phyloP scores from a whole-genome alignment of 2,797 vertebrate genomes.

The Myiotriccus ornatus region DNA sequence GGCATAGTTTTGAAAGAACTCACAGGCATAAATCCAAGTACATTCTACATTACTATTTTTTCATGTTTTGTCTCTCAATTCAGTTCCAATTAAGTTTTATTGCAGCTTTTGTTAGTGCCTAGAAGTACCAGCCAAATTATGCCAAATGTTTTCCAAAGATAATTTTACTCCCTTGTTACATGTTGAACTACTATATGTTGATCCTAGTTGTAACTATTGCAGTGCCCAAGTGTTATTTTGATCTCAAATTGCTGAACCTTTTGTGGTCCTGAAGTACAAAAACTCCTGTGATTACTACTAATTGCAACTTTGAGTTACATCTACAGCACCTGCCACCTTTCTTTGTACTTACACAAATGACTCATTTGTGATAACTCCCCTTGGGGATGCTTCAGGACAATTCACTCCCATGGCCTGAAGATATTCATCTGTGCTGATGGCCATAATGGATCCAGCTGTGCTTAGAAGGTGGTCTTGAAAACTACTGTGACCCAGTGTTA shows the following conservation, averaged over 20 bases:
- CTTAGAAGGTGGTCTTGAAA: too few species aligned
- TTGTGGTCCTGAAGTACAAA: background rate
- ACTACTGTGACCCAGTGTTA: too few species aligned
- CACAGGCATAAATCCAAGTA: slow-evolving; percentile 20
- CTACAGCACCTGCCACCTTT: background rate
- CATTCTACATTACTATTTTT: slow-evolving; percentile 18
- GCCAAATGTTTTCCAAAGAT: slow-evolving; percentile 18
- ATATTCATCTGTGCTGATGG: too few species aligned
- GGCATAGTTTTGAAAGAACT: slow-evolving; percentile 14
- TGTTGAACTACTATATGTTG: background rate
- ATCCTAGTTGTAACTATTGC: slow-evolving; percentile 16
- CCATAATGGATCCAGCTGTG: too few species aligned
- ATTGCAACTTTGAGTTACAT: slow-evolving; percentile 22
- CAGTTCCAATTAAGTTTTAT: slow-evolving; percentile 36
- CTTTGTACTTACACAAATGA: too few species aligned
- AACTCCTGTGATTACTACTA: slow-evolving; percentile 1
- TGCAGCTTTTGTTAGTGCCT: slow-evolving; percentile 31
- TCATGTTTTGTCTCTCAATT: slow-evolving; percentile 32
- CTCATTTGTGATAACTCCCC: too few species aligned
- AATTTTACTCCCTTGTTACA: slow-evolving; percentile 27
- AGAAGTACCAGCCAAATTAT: slow-evolving; percentile 50
- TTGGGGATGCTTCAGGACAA: too few species aligned
- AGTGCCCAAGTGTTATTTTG: slow-evolving; percentile 13
- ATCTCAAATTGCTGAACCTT: slow-evolving; percentile 36
- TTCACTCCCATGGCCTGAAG: too few species aligned